Evolutionary conservation across 2,113 vertebrate species (phyloP).

Genomic region (Otis tarda): DNA sequence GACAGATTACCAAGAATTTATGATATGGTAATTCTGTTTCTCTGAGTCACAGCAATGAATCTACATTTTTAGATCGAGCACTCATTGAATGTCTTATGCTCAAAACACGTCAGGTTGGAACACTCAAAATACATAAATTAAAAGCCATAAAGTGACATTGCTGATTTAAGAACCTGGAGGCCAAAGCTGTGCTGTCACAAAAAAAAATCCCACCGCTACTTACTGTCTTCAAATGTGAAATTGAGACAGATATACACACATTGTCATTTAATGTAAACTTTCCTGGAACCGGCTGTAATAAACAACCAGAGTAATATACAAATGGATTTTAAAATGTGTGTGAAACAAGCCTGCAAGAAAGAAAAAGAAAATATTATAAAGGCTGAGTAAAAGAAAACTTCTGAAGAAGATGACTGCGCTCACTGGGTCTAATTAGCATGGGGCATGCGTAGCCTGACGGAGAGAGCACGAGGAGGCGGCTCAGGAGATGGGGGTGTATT

Average conservation of each 20-base stretch:
- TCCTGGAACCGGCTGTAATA: neutral
- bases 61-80: slow-evolving; percentile 43
- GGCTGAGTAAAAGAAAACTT: neutral
- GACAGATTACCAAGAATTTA: slow-evolving; percentile 63
- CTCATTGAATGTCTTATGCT: slow-evolving; percentile 32
- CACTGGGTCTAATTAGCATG: neutral
- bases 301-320: neutral
- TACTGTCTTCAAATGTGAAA: neutral
- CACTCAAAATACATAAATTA: slow-evolving; percentile 38
- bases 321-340: neutral
- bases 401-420: fast-evolving
- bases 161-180: slow-evolving; percentile 45
- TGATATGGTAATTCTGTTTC: slow-evolving; percentile 57
- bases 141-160: slow-evolving; percentile 31
- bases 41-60: slow-evolving; percentile 54
- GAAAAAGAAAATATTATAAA: neutral
- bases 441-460: neutral
- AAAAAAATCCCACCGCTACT: neutral
- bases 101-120: slow-evolving; percentile 47
- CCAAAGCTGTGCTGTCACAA: neutral
- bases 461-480: neutral
- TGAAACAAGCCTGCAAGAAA: neutral
- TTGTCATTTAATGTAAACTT: neutral
- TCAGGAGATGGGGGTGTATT: neutral
- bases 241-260: neutral